Evolutionary conservation across 2,888 invertebrate species (phyloP), one percentile per base, ranked within the genome.

Genomic region (Clostera curtula): DNA sequence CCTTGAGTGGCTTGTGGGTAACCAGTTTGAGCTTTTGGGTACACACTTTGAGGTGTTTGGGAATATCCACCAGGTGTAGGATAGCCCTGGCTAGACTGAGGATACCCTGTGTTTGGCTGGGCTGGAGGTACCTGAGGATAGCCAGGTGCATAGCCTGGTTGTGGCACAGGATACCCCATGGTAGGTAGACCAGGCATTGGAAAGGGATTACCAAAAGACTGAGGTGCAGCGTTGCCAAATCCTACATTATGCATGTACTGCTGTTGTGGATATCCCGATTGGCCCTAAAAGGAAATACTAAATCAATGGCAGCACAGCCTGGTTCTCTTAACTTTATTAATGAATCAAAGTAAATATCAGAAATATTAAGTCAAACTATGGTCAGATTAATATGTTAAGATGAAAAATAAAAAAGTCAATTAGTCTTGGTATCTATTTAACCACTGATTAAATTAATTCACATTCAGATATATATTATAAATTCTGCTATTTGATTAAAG

Each of bases 271-370:
- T 58, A 86, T 80, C 86, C 86, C 62, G 68, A 70, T 67, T 70
- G 83, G 63, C 68, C 87, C 88, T 73, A 87, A 52, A 69, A 85
- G 67, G 42, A 40, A 69, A 69, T n/a, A n/a, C n/a, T n/a, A n/a
- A n/a, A n/a, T n/a, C n/a, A n/a, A n/a, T n/a, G n/a, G n/a, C n/a
- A n/a, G n/a, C n/a, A n/a, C n/a, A n/a, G n/a, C n/a, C n/a, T n/a
- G n/a, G n/a, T n/a, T n/a, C n/a, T n/a, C n/a, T n/a, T n/a, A n/a
- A n/a, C n/a, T n/a, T n/a, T n/a, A n/a, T n/a, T n/a, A n/a, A n/a
- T n/a, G n/a, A n/a, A n/a, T n/a, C n/a, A n/a, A n/a, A n/a, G n/a
- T n/a, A n/a, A n/a, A n/a, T n/a, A n/a, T n/a, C n/a, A n/a, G n/a
- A n/a, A n/a, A n/a, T n/a, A n/a, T n/a, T n/a, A n/a, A n/a, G n/a